Percentiles rank a stretch among this genome's conserved stretches.
Conservation (phyloP, 2,888 invertebrate species). For the Plagodis dolabraria region DNA sequence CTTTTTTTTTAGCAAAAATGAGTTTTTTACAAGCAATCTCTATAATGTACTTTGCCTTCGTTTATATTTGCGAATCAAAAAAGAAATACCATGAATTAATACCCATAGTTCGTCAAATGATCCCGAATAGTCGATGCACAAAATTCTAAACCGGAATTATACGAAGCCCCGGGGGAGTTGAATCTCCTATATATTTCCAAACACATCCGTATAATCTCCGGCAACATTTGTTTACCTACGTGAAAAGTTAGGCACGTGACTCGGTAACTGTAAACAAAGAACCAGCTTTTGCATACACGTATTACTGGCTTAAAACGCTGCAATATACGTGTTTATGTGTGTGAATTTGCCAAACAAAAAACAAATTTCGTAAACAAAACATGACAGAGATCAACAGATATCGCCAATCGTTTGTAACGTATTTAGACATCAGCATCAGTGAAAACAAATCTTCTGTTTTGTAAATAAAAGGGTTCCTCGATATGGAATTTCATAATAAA, state of each 20-base stretch:
- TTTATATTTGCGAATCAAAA: not conserved
- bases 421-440: not conserved
- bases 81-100: not conserved
- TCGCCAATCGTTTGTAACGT: not conserved
- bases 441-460: too few relatives aligned
- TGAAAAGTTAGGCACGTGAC: constrained; percentile 46
- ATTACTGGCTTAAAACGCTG: constrained; percentile 34
- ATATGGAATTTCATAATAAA: too few relatives aligned
- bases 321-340: constrained; percentile 30
- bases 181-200: constrained; percentile 27
- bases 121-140: constrained; percentile 2
- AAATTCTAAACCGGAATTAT: constrained; percentile 20
- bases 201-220: constrained; percentile 35
- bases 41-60: too few relatives aligned
- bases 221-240: constrained; percentile 44
- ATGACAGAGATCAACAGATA: constrained; percentile 13
- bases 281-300: constrained; percentile 36
- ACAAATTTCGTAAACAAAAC: constrained; percentile 16
- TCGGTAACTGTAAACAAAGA: constrained; percentile 40
- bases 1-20: too few relatives aligned
- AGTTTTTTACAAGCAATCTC: too few relatives aligned
- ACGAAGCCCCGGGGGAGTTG: constrained; percentile 24
- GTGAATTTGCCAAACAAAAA: constrained; percentile 19
- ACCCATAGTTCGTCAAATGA: not conserved
- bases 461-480: too few relatives aligned